phyloP scores from a whole-genome alignment of 2,888 invertebrate genomes.

The Tromatobia lineatoria region DNA sequence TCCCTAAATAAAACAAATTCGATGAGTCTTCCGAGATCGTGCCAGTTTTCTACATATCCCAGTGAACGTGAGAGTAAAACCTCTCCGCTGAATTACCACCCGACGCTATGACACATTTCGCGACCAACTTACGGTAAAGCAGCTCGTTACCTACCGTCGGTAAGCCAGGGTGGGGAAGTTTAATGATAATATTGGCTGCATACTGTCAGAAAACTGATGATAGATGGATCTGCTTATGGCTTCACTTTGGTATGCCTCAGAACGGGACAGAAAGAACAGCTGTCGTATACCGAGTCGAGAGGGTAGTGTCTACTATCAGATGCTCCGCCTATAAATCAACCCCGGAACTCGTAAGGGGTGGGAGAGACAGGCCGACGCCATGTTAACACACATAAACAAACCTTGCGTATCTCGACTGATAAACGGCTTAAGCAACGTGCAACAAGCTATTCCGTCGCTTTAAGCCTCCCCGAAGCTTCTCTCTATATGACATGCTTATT shows the following conservation, averaged over 20 bases:
- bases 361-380: conserved; percentile 83
- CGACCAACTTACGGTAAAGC: conserved; percentile 2
- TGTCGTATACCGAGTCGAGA: conserved; percentile 63
- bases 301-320: conserved; percentile 84
- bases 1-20: neutral
- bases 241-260: conserved; percentile 5
- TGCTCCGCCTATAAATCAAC: conserved; percentile 85
- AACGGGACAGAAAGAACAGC: conserved; percentile 64
- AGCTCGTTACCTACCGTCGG: conserved; percentile 1
- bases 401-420: conserved; percentile 80
- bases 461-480: conserved; percentile 20
- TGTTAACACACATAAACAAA: conserved; percentile 85
- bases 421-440: conserved; percentile 77
- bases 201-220: neutral
- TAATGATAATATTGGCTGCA: neutral
- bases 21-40: neutral
- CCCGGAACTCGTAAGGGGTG: conserved; percentile 70
- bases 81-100: neutral
- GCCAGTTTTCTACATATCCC: neutral
- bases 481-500: neutral
- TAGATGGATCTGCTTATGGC: conserved; percentile 21
- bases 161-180: neutral
- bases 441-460: conserved; percentile 71
- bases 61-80: neutral
- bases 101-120: neutral